These are phyloP conservation scores for Drosophila orosa DNA, from an alignment of 1,140 invertebrate genomes.

Conservation along the genomic window DNA sequence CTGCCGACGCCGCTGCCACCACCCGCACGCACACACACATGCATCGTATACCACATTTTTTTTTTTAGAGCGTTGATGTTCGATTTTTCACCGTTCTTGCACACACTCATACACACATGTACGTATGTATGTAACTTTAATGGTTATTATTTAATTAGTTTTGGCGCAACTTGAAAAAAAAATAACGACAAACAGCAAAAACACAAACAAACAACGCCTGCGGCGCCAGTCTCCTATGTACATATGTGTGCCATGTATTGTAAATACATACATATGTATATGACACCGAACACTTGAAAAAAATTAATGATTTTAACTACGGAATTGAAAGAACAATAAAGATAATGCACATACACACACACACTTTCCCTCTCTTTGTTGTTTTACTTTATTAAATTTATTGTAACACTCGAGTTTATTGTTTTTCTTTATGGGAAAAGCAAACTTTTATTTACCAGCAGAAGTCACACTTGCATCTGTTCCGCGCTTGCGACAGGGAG, in stretches of 20 bases:
- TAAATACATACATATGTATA: slow-evolving; percentile 8
- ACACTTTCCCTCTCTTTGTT: slow-evolving; percentile 4
- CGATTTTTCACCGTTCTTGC: slow-evolving; percentile 77
- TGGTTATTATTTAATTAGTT: slow-evolving; percentile 54
- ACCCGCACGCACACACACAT: slow-evolving; percentile 44
- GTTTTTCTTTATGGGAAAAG: slow-evolving; percentile 6
- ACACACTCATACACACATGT: slow-evolving; percentile 23
- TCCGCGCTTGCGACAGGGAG: slow-evolving; percentile 13
- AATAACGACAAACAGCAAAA: slow-evolving; percentile 5
- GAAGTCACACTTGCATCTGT: slow-evolving; percentile 15
- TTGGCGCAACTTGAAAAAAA: slow-evolving; percentile 46
- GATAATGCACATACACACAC: background rate
- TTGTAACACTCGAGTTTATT: slow-evolving; percentile 19
- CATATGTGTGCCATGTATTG: slow-evolving; percentile 8
- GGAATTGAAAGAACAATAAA: slow-evolving; percentile 6
- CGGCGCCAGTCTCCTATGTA: slow-evolving; percentile 16
- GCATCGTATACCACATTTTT: slow-evolving; percentile 31
- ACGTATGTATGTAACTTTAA: slow-evolving; percentile 2
- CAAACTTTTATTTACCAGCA: slow-evolving; percentile 17
- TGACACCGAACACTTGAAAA: slow-evolving; percentile 36
- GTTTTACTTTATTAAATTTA: background rate
- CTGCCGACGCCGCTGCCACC: slow-evolving; percentile 38
- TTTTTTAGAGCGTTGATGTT: slow-evolving; percentile 66
- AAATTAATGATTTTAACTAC: slow-evolving; percentile 16
- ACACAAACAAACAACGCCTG: slow-evolving; percentile 15